These are phyloP conservation scores for Heliothis subflexa DNA, from an alignment of 1,140 invertebrate species.

Conservation along the genomic window DNA sequence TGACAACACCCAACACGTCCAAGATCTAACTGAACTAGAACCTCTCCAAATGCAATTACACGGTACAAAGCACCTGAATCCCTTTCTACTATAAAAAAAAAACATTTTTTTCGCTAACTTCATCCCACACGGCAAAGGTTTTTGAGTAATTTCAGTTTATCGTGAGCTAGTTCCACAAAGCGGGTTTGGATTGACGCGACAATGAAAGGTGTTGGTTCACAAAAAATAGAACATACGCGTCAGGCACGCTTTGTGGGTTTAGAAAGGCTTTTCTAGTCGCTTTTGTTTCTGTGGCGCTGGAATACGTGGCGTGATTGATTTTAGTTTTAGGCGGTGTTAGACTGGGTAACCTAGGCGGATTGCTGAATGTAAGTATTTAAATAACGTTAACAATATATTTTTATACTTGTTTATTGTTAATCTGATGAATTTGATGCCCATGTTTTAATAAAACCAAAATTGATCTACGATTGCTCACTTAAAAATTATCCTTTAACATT, in stretches of 20 bases:
- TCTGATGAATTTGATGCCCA: no score
- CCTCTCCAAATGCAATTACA: slow-evolving; percentile 11
- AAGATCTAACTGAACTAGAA: not conserved
- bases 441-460: no score
- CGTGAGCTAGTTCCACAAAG: slow-evolving; percentile 23
- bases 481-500: no score
- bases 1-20: not conserved
- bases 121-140: slow-evolving; percentile 13
- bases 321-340: not conserved
- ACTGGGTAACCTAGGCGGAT: no score
- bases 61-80: slow-evolving; percentile 17
- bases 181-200: slow-evolving; percentile 17
- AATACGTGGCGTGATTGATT: not conserved
- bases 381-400: no score
- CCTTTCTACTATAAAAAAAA: slow-evolving; percentile 17
- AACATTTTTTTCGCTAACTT: slow-evolving; percentile 1
- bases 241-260: not conserved
- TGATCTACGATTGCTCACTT: no score
- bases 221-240: slow-evolving; percentile 12
- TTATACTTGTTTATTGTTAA: no score
- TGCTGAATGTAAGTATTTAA: no score
- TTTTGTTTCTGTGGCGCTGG: not conserved
- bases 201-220: slow-evolving; percentile 2
- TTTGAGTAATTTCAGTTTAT: slow-evolving; percentile 21
- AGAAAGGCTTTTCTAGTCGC: not conserved